Evolutionary conservation across 2,888 invertebrate genomes (phyloP).

Genomic region (Notodonta dromedarius): DNA sequence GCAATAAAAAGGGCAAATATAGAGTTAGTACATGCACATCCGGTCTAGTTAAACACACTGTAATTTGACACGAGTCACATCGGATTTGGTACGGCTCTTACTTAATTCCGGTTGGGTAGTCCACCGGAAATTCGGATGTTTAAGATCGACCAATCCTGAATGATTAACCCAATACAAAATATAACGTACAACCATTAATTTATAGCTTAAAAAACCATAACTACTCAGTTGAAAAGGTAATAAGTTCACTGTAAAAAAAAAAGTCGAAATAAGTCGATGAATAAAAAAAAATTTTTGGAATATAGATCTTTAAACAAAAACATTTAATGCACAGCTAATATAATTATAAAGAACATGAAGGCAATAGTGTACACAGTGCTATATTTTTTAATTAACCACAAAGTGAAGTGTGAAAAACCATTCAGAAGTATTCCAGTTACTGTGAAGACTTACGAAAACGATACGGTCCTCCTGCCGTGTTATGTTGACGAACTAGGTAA

Average conservation of each 20-base stretch:
- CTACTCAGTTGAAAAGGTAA: too few species aligned
- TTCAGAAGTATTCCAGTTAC: slow-evolving; percentile 90
- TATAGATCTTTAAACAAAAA: too few species aligned
- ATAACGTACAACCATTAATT: too few species aligned
- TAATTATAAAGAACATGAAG: slow-evolving; percentile 34
- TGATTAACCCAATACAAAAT: not conserved
- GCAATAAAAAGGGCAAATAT: slow-evolving; percentile 28
- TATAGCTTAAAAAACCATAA: too few species aligned
- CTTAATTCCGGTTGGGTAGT: slow-evolving; percentile 6
- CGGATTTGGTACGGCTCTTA: slow-evolving; percentile 24
- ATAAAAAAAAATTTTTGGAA: too few species aligned
- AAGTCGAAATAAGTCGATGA: too few species aligned
- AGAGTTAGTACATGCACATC: slow-evolving; percentile 31
- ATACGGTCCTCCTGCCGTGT: slow-evolving; percentile 91
- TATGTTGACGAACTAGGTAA: slow-evolving; percentile 87
- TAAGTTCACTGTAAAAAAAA: too few species aligned
- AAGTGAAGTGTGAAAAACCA: slow-evolving; percentile 63
- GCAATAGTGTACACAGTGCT: slow-evolving; percentile 25
- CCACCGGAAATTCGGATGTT: not conserved
- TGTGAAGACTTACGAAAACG: slow-evolving; percentile 90
- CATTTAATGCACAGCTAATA: not conserved
- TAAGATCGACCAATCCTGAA: not conserved
- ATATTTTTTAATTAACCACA: slow-evolving; percentile 32
- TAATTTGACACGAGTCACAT: slow-evolving; percentile 16
- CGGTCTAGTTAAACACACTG: slow-evolving; percentile 24